Base-by-base conservation (phyloP, 35 echinoderm and acorn worm species). In the Ophioderma brevispina region DNA sequence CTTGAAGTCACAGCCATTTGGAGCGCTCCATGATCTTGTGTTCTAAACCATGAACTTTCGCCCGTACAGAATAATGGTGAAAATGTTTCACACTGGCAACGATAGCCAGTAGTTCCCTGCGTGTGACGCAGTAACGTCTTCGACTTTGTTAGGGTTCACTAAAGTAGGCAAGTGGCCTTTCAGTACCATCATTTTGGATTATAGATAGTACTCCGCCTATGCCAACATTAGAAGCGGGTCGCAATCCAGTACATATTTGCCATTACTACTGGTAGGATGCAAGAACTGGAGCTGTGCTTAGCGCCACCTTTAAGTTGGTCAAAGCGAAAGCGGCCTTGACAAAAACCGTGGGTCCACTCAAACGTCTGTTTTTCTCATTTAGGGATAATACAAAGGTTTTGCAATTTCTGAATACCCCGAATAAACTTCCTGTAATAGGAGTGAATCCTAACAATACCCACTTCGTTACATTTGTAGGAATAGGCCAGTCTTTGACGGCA, bases 401-500 rank as follows among this genome's bases (percentile, higher is more conserved):
- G 89, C 89, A 13, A 83, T 77, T 36, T 82, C 36, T 0, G 77
- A 46, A 59, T 89, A 93, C 85, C 92, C 35, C 40, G 32, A 33
- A 88, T 87, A 77, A 88, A 89, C 59, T 75, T 40, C 19, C 86
- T 21, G 35, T 93, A 94, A 40, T 76, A 94, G 11, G 80, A 89
- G 49, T 70, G 38, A 95, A 91, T 23, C 88, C 88, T 35, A 91
- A 64, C 32, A 87, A 91, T 28, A 89, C 91, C 39, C 89, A 19
- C 78, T 95, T 46, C 28, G 80, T 86, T 10, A 86, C 19, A 70
- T 64, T 94, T 15, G 36, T 34, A 37, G 93, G 94, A 1, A 30
- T 42, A 18, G 89, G 85, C 89, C 86, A 88, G 76, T 82, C 75
- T 36, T 84, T 91, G 1, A 92, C 85, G 21, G 84, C 79, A 25